These are phyloP conservation scores for Centroberyx gerrardi DNA, from an alignment of 2,797 vertebrate species.

Conservation along the genomic window DNA sequence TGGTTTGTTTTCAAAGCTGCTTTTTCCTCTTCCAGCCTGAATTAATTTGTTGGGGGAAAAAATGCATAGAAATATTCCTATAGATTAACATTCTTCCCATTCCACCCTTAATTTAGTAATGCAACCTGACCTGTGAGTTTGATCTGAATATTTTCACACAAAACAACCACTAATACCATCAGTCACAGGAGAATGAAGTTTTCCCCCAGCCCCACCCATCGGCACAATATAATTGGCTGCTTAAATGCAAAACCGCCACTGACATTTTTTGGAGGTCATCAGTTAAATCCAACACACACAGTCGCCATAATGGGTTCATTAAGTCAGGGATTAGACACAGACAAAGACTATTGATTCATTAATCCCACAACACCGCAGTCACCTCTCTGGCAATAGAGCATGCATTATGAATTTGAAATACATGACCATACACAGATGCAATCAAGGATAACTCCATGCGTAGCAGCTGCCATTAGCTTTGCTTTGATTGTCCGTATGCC, in stretches of 20 bases:
- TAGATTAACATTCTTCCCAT: slow-evolving; percentile 12
- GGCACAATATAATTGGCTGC: not conserved
- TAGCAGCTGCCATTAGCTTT: not conserved
- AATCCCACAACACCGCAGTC: slow-evolving; percentile 9
- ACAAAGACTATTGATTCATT: slow-evolving; percentile 33
- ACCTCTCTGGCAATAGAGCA: slow-evolving; percentile 1
- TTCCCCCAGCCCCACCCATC: not conserved
- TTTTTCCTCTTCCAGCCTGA: not conserved
- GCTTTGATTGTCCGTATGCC: not conserved
- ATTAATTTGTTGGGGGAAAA: not conserved
- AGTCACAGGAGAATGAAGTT: not conserved
- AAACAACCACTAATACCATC: too few relatives aligned
- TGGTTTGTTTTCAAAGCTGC: not conserved
- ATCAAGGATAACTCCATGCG: not conserved
- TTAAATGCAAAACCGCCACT: not conserved
- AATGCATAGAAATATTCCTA: not conserved
- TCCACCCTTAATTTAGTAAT: not conserved
- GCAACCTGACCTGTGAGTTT: not conserved
- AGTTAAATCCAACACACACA: slow-evolving; percentile 15
- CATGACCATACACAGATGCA: slow-evolving; percentile 1
- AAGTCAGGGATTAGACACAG: slow-evolving; percentile 25
- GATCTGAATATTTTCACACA: not conserved
- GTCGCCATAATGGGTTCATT: slow-evolving; percentile 19
- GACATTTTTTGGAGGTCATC: slow-evolving; percentile 4
- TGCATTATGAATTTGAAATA: slow-evolving; percentile 20